phyloP scores from a whole-genome alignment of 1,140 invertebrate species.

The Cydia fagiglandana region DNA sequence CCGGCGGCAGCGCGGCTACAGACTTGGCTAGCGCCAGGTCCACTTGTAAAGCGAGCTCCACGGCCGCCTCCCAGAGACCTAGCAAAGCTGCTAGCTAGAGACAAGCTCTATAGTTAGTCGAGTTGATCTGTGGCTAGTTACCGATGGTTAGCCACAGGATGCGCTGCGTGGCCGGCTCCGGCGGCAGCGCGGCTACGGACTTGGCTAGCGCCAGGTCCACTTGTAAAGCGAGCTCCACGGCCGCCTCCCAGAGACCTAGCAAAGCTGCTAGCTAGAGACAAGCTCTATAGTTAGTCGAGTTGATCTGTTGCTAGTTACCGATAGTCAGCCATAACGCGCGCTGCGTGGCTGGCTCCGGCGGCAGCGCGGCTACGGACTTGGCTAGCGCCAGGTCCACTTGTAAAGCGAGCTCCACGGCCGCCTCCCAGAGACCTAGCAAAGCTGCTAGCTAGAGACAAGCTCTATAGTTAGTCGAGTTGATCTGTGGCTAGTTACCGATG shows the following conservation, averaged over 20 bases:
- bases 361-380: constrained; percentile 91
- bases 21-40: constrained; percentile 92
- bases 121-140: constrained; percentile 59
- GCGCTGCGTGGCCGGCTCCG: constrained; percentile 88
- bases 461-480: too few species aligned
- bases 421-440: constrained; percentile 71
- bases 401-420: constrained; percentile 87
- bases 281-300: constrained; percentile 72
- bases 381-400: constrained; percentile 91
- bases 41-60: constrained; percentile 93
- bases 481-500: too few species aligned
- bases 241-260: constrained; percentile 74
- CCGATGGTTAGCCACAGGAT: constrained; percentile 94
- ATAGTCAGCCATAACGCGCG: constrained; percentile 80
- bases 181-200: constrained; percentile 88
- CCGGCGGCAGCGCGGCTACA: constrained; percentile 86
- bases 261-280: constrained; percentile 96
- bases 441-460: constrained; percentile 55
- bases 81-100: too few species aligned
- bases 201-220: constrained; percentile 93
- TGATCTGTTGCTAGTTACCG: too few species aligned
- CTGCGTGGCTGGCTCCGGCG: constrained; percentile 61
- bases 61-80: too few species aligned
- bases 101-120: too few species aligned
- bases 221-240: constrained; percentile 90